phyloP scores from a whole-genome alignment of 2,888 invertebrate genomes.

The Cetonia aurata region DNA sequence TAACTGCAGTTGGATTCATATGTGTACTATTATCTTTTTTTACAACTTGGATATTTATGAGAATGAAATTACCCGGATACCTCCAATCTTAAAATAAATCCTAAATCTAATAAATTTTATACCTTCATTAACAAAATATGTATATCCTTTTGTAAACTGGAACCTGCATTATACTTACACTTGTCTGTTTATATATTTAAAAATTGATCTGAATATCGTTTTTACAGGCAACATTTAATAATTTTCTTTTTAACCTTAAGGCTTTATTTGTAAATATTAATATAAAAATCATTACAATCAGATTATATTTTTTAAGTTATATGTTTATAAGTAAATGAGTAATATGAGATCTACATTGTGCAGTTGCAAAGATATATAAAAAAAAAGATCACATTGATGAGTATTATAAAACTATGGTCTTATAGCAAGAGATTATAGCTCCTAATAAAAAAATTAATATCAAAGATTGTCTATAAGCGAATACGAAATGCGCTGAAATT shows the following conservation, averaged over 20 bases:
- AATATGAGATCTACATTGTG: too few species aligned
- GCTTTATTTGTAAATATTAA: slow-evolving; percentile 22
- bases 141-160: neutral
- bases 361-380: too few species aligned
- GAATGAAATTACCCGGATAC: slow-evolving; percentile 95
- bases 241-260: neutral
- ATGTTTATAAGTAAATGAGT: too few species aligned
- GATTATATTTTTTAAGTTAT: neutral
- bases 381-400: too few species aligned
- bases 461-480: slow-evolving; percentile 48
- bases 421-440: slow-evolving; percentile 9
- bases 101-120: slow-evolving; percentile 43
- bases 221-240: too few species aligned
- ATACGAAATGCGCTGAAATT: slow-evolving; percentile 67
- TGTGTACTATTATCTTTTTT: slow-evolving; percentile 95
- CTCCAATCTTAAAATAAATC: slow-evolving; percentile 71
- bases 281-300: slow-evolving; percentile 29
- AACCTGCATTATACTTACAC: neutral
- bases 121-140: slow-evolving; percentile 10
- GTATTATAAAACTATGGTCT: too few species aligned
- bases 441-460: slow-evolving; percentile 25
- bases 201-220: too few species aligned
- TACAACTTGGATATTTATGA: slow-evolving; percentile 98
- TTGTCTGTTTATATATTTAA: too few species aligned
- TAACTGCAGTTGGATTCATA: slow-evolving; percentile 91